Evolutionary conservation across 1,140 invertebrate species (phyloP).

Genomic region (Dendrolimus kikuchii): DNA sequence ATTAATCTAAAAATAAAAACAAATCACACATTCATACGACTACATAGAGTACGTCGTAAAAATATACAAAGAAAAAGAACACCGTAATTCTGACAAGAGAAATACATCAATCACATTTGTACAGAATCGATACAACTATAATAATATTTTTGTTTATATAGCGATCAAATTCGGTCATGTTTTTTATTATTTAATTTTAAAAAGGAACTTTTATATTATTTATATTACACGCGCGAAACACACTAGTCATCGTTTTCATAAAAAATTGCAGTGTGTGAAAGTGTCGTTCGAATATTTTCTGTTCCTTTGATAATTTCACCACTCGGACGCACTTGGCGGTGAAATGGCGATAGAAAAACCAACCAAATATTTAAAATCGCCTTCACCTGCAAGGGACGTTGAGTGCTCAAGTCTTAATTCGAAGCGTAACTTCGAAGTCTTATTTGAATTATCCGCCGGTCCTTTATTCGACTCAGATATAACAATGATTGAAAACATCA

Average conservation of each 20-base stretch:
- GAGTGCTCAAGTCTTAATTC: constrained; percentile 1
- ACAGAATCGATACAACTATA: constrained; percentile 7
- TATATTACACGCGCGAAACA: constrained; percentile 19
- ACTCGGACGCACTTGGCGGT: constrained; percentile 33
- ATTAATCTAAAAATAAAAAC: constrained; percentile 20
- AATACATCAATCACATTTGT: constrained; percentile 8
- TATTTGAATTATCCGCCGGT: neutral
- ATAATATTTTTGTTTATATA: neutral
- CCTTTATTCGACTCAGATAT: neutral
- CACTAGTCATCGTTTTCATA: constrained; percentile 61
- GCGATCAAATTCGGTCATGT: constrained; percentile 2
- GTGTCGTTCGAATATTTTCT: constrained; percentile 18
- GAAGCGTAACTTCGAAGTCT: too few relatives aligned
- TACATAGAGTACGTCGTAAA: constrained; percentile 1
- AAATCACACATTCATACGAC: neutral
- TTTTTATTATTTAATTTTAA: neutral
- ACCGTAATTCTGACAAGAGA: neutral
- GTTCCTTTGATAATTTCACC: constrained; percentile 14
- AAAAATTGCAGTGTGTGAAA: constrained; percentile 59
- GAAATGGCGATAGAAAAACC: constrained; percentile 3
- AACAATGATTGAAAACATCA: neutral
- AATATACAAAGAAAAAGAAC: constrained; percentile 1
- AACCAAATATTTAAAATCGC: constrained; percentile 7
- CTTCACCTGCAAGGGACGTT: constrained; percentile 26
- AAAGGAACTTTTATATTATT: constrained; percentile 14